A percentile compares a stretch with the other conserved stretches of the same genome.
phyloP scores from a whole-genome alignment of 2,888 invertebrate species.

The Ochlodes sylvanus region DNA sequence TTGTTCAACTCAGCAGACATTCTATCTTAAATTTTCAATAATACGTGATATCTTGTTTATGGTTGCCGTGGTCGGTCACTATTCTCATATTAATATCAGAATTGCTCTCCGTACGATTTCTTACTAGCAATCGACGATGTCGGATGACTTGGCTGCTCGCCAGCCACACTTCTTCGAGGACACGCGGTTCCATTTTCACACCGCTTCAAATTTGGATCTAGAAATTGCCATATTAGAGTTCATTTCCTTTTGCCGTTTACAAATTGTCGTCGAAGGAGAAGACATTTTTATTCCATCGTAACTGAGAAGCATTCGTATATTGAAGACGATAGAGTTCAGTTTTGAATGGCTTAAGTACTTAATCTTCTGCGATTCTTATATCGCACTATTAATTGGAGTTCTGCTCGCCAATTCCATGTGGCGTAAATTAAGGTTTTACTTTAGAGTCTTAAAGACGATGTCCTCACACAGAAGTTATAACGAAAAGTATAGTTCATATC shows the following conservation, averaged over 20 bases:
- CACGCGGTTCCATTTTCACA: constrained; percentile 32
- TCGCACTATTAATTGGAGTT: constrained; percentile 29
- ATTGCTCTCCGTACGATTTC: constrained; percentile 1
- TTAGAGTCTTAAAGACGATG: neutral
- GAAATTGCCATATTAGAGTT: constrained; percentile 35
- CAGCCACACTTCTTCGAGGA: constrained; percentile 24
- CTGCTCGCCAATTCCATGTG: constrained; percentile 2
- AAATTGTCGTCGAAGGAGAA: constrained; percentile 27
- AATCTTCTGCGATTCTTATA: constrained; percentile 21
- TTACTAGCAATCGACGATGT: constrained; percentile 2
- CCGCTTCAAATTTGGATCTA: constrained; percentile 29
- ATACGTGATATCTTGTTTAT: too few species aligned
- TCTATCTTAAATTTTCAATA: too few species aligned
- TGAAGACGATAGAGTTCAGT: neutral
- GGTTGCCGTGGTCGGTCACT: too few species aligned
- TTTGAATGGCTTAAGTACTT: neutral
- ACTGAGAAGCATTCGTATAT: constrained; percentile 5
- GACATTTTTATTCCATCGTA: constrained; percentile 10
- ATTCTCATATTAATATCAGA: neutral
- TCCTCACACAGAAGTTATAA: neutral
- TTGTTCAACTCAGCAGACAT: too few species aligned
- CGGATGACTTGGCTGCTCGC: constrained; percentile 22
- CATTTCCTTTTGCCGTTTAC: constrained; percentile 31
- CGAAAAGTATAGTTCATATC: neutral
- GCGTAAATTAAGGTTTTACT: constrained; percentile 4